These are phyloP conservation scores for Oscheius sp. DNA, from an alignment of 2,888 invertebrate genomes.

Conservation along the genomic window DNA sequence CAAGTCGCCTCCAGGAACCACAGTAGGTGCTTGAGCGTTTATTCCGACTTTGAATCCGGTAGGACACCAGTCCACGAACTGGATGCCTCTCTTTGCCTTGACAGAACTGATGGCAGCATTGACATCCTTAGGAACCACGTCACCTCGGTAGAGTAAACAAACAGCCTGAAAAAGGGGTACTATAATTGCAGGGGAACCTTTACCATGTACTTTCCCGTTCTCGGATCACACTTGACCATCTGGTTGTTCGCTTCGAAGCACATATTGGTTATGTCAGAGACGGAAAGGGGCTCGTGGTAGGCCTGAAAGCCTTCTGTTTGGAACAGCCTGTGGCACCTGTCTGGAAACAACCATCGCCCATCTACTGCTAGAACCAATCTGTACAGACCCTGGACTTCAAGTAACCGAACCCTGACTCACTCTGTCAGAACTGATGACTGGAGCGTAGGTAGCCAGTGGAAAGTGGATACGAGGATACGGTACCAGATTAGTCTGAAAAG, in stretches of 20 bases:
- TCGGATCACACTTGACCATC: slow-evolving; percentile 84
- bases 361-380: not conserved
- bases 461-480: slow-evolving; percentile 93
- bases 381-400: not conserved
- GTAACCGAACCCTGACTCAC: slow-evolving; percentile 11
- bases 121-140: slow-evolving; percentile 84
- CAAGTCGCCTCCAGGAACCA: slow-evolving; percentile 91
- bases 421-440: slow-evolving; percentile 67
- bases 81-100: slow-evolving; percentile 76
- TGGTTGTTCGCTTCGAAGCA: slow-evolving; percentile 86
- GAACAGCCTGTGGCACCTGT: not conserved
- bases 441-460: slow-evolving; percentile 80
- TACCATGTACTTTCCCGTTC: slow-evolving; percentile 71
- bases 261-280: slow-evolving; percentile 82
- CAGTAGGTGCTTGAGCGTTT: slow-evolving; percentile 79
- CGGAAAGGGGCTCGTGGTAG: slow-evolving; percentile 65
- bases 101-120: slow-evolving; percentile 71
- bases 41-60: slow-evolving; percentile 81
- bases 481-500: slow-evolving; percentile 77
- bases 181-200: not conserved
- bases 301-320: slow-evolving; percentile 23
- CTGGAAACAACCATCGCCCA: not conserved
- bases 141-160: slow-evolving; percentile 92
- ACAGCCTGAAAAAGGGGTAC: slow-evolving; percentile 81
- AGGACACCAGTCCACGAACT: slow-evolving; percentile 82